Conservation (phyloP, 2,113 vertebrate genomes). For the Aplodontia rufa region DNA sequence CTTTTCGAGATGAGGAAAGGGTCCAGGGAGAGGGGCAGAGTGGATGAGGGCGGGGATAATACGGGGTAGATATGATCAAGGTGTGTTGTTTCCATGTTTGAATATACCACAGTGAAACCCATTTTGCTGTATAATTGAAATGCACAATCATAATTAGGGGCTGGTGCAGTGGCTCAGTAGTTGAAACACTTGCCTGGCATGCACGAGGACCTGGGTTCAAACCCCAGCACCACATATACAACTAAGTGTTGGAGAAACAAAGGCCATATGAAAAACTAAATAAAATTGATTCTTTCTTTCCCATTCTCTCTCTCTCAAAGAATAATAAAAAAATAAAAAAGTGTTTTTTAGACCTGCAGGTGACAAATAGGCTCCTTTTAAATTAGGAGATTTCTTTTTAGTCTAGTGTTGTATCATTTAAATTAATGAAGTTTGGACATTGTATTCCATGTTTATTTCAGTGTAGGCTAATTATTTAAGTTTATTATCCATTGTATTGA, state of each 20-base stretch:
- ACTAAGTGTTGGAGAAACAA: too few species aligned
- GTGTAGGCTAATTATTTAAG: conserved; percentile 35
- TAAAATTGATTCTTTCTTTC: too few species aligned
- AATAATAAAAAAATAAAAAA: too few species aligned
- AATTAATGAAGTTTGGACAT: not conserved
- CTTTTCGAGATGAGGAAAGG: not conserved
- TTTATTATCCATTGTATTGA: not conserved
- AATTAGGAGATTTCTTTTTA: conserved; percentile 22
- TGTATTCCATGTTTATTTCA: conserved; percentile 5
- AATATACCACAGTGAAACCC: not conserved
- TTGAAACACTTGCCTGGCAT: too few species aligned
- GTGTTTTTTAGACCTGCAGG: not conserved
- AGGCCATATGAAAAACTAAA: too few species aligned
- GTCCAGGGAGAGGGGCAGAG: not conserved
- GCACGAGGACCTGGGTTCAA: too few species aligned
- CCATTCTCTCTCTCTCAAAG: too few species aligned
- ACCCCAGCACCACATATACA: too few species aligned
- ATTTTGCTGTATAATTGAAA: not conserved
- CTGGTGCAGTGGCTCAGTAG: too few species aligned
- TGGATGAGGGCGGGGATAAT: not conserved
- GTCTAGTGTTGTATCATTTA: conserved; percentile 36
- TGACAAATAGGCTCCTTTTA: not conserved
- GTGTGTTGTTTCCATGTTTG: not conserved
- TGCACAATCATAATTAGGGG: too few species aligned
- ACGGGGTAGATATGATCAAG: not conserved